Percentiles rank a stretch among this genome's conserved stretches.
phyloP scores from a whole-genome alignment of 2,797 vertebrate genomes.

The Poecilia gillii region DNA sequence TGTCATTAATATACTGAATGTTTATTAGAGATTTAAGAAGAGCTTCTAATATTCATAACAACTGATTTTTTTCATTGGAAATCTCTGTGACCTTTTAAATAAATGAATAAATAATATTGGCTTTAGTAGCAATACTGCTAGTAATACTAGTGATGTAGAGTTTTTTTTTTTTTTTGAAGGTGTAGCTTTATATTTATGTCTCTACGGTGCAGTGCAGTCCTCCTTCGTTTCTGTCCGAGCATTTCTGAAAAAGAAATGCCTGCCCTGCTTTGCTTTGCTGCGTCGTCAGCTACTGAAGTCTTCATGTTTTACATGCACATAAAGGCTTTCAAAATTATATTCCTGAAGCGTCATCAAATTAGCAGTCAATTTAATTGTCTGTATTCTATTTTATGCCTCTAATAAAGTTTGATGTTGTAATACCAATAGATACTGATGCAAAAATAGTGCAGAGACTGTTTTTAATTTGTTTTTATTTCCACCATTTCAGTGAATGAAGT shows the following conservation, averaged over 20 bases:
- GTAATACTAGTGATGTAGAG: neutral
- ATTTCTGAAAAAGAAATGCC: neutral
- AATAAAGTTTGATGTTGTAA: neutral
- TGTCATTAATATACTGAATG: slow-evolving; percentile 6
- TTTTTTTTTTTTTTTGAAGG: neutral
- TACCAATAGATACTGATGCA: neutral
- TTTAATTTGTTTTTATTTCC: neutral
- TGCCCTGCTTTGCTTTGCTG: neutral
- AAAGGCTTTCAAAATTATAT: neutral
- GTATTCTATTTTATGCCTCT: neutral
- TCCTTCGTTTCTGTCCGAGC: neutral
- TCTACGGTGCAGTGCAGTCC: neutral
- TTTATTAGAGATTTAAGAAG: neutral
- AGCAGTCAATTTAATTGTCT: neutral
- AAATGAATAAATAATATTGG: neutral
- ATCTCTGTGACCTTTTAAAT: neutral
- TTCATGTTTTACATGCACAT: neutral
- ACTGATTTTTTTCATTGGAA: neutral
- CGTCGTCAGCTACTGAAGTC: neutral
- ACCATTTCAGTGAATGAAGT: neutral
- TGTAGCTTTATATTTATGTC: neutral
- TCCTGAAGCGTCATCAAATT: neutral
- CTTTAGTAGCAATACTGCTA: neutral
- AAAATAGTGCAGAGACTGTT: neutral
- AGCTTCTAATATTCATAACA: neutral